phyloP scores from a whole-genome alignment of 1,140 invertebrate genomes.

The Leptopilina clavipes region DNA sequence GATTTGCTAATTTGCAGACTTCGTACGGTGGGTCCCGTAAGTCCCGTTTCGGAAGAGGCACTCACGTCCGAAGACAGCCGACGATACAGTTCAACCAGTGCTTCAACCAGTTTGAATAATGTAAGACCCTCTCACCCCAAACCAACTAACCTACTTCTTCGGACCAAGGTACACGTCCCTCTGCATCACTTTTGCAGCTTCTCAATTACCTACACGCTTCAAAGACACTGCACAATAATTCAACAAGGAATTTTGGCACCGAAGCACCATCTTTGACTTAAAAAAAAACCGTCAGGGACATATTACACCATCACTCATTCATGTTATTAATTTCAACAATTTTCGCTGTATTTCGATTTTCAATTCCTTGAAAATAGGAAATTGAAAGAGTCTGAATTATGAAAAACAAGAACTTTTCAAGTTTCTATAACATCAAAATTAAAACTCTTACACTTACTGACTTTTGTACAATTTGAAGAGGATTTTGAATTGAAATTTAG shows the following conservation, averaged over 20 bases:
- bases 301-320: too few species aligned
- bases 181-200: slow-evolving; percentile 35
- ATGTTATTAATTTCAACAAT: too few species aligned
- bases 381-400: too few species aligned
- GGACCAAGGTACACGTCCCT: slow-evolving; percentile 57
- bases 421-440: not conserved
- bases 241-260: slow-evolving; percentile 12
- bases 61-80: slow-evolving; percentile 61
- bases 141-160: slow-evolving; percentile 57
- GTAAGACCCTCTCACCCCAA: slow-evolving; percentile 64
- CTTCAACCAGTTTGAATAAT: slow-evolving; percentile 65
- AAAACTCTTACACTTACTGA: not conserved
- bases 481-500: too few species aligned
- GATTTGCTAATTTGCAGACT: slow-evolving; percentile 52
- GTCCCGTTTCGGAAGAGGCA: slow-evolving; percentile 55
- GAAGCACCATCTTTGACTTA: slow-evolving; percentile 10
- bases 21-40: slow-evolving; percentile 60
- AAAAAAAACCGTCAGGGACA: not conserved
- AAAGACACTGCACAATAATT: slow-evolving; percentile 13
- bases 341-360: too few species aligned
- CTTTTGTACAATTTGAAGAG: not conserved
- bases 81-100: slow-evolving; percentile 55
- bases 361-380: too few species aligned
- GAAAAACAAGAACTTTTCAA: too few species aligned
- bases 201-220: slow-evolving; percentile 24